Evolutionary conservation across 1,140 invertebrate species (phyloP).

Genomic region (Drosophila willistoni): DNA sequence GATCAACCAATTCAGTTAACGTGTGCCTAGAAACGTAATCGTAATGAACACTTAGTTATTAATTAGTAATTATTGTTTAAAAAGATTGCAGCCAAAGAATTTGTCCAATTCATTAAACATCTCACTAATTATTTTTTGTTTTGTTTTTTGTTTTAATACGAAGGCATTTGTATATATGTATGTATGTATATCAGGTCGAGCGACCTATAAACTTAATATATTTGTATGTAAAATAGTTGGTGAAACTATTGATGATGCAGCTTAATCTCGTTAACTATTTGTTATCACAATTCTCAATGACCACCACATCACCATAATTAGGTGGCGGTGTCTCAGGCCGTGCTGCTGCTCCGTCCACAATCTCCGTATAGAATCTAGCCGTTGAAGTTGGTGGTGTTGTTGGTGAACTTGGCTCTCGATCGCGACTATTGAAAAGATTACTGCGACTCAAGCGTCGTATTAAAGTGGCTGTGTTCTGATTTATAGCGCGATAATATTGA

Average conservation of each 20-base stretch:
- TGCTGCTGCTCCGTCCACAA: conserved; percentile 26
- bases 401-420: conserved; percentile 50
- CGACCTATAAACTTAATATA: too few species aligned
- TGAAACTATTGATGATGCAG: not conserved
- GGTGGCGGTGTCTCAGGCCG: conserved; percentile 77
- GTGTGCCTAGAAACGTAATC: too few species aligned
- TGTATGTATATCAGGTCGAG: too few species aligned
- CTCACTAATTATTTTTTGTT: too few species aligned
- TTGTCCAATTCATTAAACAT: too few species aligned
- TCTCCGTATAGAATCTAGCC: conserved; percentile 54
- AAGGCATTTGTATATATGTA: too few species aligned
- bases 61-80: too few species aligned
- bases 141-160: too few species aligned
- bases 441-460: conserved; percentile 77
- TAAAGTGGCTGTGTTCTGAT: conserved; percentile 77
- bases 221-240: not conserved
- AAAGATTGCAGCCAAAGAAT: too few species aligned
- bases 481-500: conserved; percentile 77
- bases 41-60: too few species aligned
- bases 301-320: conserved; percentile 72
- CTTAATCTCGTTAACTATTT: conserved; percentile 39
- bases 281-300: conserved; percentile 77
- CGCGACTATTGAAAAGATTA: conserved; percentile 70
- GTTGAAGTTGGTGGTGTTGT: conserved; percentile 42
- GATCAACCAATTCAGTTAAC: too few species aligned